A percentile compares a stretch with the other conserved stretches of the same genome.
phyloP scores from a whole-genome alignment of 1,140 invertebrate species.

The Eurosta solidaginis region DNA sequence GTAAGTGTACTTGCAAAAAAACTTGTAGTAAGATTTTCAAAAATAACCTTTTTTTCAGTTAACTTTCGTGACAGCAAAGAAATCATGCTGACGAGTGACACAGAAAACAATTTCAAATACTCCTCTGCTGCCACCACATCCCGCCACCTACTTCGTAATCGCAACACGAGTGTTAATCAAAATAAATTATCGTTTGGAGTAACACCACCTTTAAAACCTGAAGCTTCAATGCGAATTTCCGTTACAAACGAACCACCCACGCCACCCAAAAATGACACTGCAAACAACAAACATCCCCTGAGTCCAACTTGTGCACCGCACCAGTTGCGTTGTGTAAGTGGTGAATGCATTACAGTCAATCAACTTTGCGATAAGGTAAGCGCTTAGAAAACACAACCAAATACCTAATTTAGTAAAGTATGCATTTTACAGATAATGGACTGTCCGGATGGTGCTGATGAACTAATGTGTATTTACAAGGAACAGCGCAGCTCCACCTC shows the following conservation, averaged over 20 bases:
- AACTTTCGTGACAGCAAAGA: constrained; percentile 61
- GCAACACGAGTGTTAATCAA: not conserved
- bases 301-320: constrained; percentile 60
- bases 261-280: constrained; percentile 13
- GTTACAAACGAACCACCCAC: constrained; percentile 42
- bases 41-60: constrained; percentile 36
- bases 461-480: constrained; percentile 64
- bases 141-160: not conserved
- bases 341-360: constrained; percentile 66
- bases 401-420: not conserved
- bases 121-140: constrained; percentile 38
- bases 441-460: constrained; percentile 68
- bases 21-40: not conserved
- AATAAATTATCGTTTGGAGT: not conserved
- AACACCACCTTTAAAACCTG: constrained; percentile 42
- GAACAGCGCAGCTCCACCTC: constrained; percentile 40
- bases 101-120: constrained; percentile 60
- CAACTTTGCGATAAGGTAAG: constrained; percentile 67
- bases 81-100: constrained; percentile 62
- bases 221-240: constrained; percentile 47
- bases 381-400: not conserved
- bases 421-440: constrained; percentile 59
- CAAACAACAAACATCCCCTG: not conserved
- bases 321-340: constrained; percentile 67
- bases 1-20: constrained; percentile 36